A percentile compares a stretch with the other conserved stretches of the same genome.
These are phyloP conservation scores for Trachymyrmex cornetzi DNA, from an alignment of 1,140 invertebrate genomes.

Conservation along the genomic window DNA sequence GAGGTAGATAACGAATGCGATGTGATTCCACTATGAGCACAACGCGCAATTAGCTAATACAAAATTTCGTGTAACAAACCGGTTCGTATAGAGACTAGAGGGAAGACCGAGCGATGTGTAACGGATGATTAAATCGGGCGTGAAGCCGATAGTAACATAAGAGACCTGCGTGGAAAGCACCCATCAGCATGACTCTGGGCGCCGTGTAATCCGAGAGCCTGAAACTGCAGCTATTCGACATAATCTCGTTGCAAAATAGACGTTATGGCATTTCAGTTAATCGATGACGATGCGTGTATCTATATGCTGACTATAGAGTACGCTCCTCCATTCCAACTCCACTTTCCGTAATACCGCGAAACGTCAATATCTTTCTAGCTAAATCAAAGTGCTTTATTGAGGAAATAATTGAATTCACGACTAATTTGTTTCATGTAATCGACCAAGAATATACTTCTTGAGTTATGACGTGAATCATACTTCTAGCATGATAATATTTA, in stretches of 20 bases:
- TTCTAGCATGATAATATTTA: neutral
- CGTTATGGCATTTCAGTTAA: slow-evolving; percentile 39
- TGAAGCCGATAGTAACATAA: slow-evolving; percentile 55
- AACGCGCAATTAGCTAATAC: slow-evolving; percentile 35
- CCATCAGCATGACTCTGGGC: slow-evolving; percentile 42
- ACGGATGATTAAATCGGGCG: slow-evolving; percentile 58
- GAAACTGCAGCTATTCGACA: slow-evolving; percentile 31
- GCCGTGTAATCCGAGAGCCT: slow-evolving; percentile 34
- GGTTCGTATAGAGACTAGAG: slow-evolving; percentile 12
- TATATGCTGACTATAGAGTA: neutral
- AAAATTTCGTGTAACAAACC: slow-evolving; percentile 31
- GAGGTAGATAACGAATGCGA: slow-evolving; percentile 18
- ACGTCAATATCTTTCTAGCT: slow-evolving; percentile 50
- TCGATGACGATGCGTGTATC: slow-evolving; percentile 34
- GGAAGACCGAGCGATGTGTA: slow-evolving; percentile 38
- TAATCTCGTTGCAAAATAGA: slow-evolving; percentile 62
- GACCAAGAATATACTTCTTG: neutral
- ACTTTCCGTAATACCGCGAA: slow-evolving; percentile 51
- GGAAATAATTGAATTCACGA: neutral
- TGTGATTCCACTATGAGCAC: neutral
- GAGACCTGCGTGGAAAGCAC: slow-evolving; percentile 36
- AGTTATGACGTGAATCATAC: no score
- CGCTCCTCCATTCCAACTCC: neutral
- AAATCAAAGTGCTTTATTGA: neutral
- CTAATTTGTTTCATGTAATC: neutral